These are phyloP conservation scores for Synanthedon andrenaeformis DNA, from an alignment of 2,888 invertebrate species.

Conservation along the genomic window DNA sequence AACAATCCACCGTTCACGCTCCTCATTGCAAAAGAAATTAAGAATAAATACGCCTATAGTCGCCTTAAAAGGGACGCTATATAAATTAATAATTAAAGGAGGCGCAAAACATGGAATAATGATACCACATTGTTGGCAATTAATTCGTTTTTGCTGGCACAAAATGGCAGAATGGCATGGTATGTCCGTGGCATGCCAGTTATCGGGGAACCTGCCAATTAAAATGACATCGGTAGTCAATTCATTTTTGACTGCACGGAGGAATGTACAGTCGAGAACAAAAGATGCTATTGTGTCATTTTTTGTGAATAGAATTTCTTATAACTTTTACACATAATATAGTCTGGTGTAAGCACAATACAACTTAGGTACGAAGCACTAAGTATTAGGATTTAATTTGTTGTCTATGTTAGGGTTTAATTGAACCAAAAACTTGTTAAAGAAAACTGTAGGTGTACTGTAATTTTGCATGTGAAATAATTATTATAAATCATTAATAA, in stretches of 20 bases:
- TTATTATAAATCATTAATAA: no score
- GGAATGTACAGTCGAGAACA: neutral
- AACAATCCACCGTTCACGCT: constrained; percentile 12
- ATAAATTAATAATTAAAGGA: constrained; percentile 19
- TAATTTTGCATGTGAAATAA: no score
- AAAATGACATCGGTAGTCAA: constrained; percentile 21
- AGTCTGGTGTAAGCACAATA: no score
- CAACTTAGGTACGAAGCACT: no score
- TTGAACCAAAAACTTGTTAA: no score
- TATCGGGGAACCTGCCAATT: constrained; percentile 23
- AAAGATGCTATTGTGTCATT: neutral
- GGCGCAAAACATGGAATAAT: constrained; percentile 24
- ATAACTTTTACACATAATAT: no score
- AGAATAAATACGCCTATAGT: neutral
- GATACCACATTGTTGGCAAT: constrained; percentile 29
- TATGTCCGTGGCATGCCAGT: neutral
- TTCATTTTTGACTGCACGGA: constrained; percentile 22
- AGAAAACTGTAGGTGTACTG: no score
- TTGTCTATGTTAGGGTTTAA: no score
- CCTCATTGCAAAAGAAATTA: neutral
- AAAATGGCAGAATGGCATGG: constrained; percentile 6
- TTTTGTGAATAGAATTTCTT: no score
- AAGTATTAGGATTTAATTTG: no score
- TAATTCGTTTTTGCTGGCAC: constrained; percentile 24
- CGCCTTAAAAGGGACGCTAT: constrained; percentile 8